phyloP scores from a whole-genome alignment of 2,797 vertebrate genomes.

The Micropoecilia bifurca region DNA sequence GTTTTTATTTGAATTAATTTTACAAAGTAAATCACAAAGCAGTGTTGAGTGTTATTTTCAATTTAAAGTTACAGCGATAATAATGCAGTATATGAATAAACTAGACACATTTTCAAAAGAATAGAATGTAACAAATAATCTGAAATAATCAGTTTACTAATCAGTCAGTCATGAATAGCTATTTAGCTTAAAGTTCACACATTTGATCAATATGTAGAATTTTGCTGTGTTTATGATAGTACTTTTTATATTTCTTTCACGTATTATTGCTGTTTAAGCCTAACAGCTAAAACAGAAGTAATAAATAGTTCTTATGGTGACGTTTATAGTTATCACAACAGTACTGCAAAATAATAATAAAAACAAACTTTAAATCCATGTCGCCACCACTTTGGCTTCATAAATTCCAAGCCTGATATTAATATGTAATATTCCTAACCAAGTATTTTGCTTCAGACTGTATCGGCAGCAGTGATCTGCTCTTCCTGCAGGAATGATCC shows the following conservation, averaged over 20 bases:
- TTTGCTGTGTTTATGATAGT: neutral
- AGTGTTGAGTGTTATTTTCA: too few relatives aligned
- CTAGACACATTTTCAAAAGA: neutral
- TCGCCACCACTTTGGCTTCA: neutral
- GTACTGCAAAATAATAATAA: too few relatives aligned
- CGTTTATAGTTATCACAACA: too few relatives aligned
- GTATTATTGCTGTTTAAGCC: neutral
- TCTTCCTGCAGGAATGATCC: neutral
- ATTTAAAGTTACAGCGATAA: neutral
- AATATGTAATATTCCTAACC: neutral
- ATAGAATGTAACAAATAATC: neutral
- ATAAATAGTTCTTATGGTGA: too few relatives aligned
- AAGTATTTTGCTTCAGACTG: neutral
- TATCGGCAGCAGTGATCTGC: neutral
- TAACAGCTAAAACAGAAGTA: too few relatives aligned
- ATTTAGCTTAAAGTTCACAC: neutral
- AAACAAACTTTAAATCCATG: too few relatives aligned
- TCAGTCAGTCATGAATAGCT: neutral
- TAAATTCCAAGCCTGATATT: neutral
- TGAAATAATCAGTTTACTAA: neutral
- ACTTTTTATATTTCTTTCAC: neutral
- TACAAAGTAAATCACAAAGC: neutral
- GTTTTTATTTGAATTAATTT: neutral
- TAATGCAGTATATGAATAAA: neutral
- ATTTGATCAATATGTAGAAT: neutral